Conservation (phyloP, 2,888 invertebrate genomes). For the Zygothrica quintamaculata region DNA sequence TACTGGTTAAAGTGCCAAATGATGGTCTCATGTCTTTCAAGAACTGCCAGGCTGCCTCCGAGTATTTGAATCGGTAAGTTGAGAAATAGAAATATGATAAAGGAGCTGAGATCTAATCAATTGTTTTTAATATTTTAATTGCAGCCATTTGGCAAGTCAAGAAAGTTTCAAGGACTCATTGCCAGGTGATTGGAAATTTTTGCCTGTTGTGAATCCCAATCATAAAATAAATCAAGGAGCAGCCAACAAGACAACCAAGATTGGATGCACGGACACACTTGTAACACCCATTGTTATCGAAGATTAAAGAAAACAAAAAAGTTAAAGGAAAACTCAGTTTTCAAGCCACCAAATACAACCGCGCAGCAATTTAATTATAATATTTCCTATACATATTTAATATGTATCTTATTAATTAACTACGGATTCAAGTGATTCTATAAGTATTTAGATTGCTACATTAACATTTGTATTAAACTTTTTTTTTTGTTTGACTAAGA, state of each 20-base stretch:
- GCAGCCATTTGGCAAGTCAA: slow-evolving; percentile 52
- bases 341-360: slow-evolving; percentile 15
- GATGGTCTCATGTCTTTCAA: slow-evolving; percentile 66
- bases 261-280: slow-evolving; percentile 7
- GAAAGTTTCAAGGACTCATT: slow-evolving; percentile 19
- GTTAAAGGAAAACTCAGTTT: slow-evolving; percentile 12
- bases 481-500: slow-evolving; percentile 9
- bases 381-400: slow-evolving; percentile 55
- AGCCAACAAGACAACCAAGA: slow-evolving; percentile 12
- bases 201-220: slow-evolving; percentile 18
- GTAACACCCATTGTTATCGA: slow-evolving; percentile 68
- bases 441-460: slow-evolving; percentile 24
- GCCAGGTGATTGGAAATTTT: slow-evolving; percentile 69
- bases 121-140: slow-evolving; percentile 6
- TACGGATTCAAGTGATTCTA: slow-evolving; percentile 21
- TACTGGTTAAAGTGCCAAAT: slow-evolving; percentile 75
- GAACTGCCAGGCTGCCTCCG: slow-evolving; percentile 56
- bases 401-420: slow-evolving; percentile 54
- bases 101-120: not conserved
- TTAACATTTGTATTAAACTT: slow-evolving; percentile 12
- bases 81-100: slow-evolving; percentile 12
- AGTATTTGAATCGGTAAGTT: slow-evolving; percentile 79
- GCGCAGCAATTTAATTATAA: slow-evolving; percentile 33
- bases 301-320: slow-evolving; percentile 44
- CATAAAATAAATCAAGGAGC: not conserved